Evolutionary conservation across 2,888 invertebrate species (phyloP).

Genomic region (Agrotis puta): DNA sequence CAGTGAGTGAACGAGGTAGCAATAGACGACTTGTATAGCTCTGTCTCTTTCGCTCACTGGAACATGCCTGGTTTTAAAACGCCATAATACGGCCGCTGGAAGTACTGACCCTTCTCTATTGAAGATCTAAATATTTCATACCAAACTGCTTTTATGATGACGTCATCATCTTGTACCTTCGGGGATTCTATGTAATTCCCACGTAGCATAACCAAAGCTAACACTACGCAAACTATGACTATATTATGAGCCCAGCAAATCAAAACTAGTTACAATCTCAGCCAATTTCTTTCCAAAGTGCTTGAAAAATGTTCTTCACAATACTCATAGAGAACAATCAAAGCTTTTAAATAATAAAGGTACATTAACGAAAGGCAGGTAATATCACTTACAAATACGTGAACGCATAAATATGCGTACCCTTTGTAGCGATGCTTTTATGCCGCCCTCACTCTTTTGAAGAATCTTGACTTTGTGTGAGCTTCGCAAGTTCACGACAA

Average conservation of each 20-base stretch:
- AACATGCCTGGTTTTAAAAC: too few species aligned
- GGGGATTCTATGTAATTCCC: background rate
- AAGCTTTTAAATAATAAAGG: conserved; percentile 50
- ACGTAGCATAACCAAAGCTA: background rate
- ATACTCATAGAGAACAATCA: conserved; percentile 28
- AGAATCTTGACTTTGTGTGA: conserved; percentile 55
- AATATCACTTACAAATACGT: conserved; percentile 51
- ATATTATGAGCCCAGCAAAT: background rate
- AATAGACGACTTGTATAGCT: too few species aligned
- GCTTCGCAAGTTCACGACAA: conserved; percentile 59
- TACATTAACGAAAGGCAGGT: conserved; percentile 49
- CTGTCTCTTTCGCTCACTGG: too few species aligned
- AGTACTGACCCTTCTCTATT: too few species aligned
- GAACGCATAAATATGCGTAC: conserved; percentile 40
- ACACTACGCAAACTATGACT: background rate
- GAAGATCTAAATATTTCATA: background rate
- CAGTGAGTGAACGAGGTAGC: too few species aligned
- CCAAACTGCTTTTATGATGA: background rate
- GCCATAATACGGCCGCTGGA: too few species aligned
- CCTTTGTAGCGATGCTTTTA: conserved; percentile 54
- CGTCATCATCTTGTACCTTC: background rate
- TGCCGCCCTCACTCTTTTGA: conserved; percentile 57
- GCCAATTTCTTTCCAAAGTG: background rate
- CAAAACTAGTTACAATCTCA: conserved; percentile 5
- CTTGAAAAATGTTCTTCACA: background rate